phyloP scores from a whole-genome alignment of 1,140 invertebrate genomes.

The Psix sp. region DNA sequence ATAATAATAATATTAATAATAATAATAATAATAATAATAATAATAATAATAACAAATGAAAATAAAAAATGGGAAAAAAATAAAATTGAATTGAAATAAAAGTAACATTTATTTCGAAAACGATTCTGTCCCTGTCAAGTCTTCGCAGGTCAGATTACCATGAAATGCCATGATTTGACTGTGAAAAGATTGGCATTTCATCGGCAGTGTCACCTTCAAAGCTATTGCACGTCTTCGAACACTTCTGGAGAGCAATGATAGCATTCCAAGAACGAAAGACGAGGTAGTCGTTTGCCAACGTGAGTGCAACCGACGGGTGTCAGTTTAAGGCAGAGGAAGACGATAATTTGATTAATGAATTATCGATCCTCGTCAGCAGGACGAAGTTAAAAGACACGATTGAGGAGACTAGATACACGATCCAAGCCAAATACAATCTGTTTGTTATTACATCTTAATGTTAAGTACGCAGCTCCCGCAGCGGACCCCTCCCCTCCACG shows the following conservation, averaged over 20 bases:
- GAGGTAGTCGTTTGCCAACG: constrained; percentile 58
- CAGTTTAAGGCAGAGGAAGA: constrained; percentile 61
- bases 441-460: constrained; percentile 54
- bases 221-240: constrained; percentile 58
- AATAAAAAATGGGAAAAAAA: constrained; percentile 19
- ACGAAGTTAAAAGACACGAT: constrained; percentile 61
- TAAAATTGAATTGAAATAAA: constrained; percentile 6
- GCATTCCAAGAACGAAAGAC: constrained; percentile 59
- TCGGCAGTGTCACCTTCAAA: constrained; percentile 58
- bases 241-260: constrained; percentile 53
- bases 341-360: constrained; percentile 60
- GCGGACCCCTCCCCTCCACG: no score
- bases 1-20: no score
- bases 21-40: background rate
- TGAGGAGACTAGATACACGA: constrained; percentile 60
- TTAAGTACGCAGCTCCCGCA: constrained; percentile 56
- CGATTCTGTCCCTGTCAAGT: constrained; percentile 38
- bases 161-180: constrained; percentile 30
- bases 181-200: constrained; percentile 35
- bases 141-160: constrained; percentile 54
- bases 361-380: constrained; percentile 62
- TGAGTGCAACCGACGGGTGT: constrained; percentile 57
- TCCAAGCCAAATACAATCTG: constrained; percentile 59
- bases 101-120: constrained; percentile 22
- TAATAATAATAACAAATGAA: background rate